These are phyloP conservation scores for Pterocles gutturalis DNA, from an alignment of 2,113 vertebrate species.

Conservation along the genomic window DNA sequence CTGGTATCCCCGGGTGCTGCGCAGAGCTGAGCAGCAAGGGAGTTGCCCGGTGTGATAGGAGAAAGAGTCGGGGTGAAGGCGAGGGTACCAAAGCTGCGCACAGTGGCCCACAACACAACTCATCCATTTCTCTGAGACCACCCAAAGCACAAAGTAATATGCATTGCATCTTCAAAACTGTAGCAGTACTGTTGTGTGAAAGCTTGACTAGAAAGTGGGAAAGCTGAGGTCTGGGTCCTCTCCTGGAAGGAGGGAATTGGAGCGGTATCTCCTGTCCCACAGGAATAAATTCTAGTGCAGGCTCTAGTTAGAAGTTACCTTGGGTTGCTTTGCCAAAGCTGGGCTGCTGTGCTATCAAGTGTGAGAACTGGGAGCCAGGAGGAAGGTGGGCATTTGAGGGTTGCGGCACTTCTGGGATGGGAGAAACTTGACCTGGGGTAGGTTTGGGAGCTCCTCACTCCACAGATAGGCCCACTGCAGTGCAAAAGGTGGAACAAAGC, in stretches of 20 bases:
- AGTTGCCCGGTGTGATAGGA: not conserved
- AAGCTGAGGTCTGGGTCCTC: not conserved
- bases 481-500: not conserved
- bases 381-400: not conserved
- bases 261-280: fast-evolving
- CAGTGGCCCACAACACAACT: fast-evolving
- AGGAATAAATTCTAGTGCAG: not conserved
- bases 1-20: not conserved
- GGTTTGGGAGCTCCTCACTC: not conserved
- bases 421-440: not conserved
- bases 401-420: not conserved
- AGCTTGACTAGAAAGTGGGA: not conserved
- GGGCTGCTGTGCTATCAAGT: not conserved
- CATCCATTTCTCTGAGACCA: not conserved
- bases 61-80: not conserved
- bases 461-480: not conserved
- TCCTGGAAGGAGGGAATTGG: not conserved
- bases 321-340: not conserved
- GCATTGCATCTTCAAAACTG: not conserved
- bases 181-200: not conserved
- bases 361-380: not conserved
- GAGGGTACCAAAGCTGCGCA: not conserved
- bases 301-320: not conserved
- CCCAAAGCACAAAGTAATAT: not conserved
- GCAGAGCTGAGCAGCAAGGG: not conserved